Conservation (phyloP, 2,113 vertebrate genomes). For the Lagenorhynchus albirostris region DNA sequence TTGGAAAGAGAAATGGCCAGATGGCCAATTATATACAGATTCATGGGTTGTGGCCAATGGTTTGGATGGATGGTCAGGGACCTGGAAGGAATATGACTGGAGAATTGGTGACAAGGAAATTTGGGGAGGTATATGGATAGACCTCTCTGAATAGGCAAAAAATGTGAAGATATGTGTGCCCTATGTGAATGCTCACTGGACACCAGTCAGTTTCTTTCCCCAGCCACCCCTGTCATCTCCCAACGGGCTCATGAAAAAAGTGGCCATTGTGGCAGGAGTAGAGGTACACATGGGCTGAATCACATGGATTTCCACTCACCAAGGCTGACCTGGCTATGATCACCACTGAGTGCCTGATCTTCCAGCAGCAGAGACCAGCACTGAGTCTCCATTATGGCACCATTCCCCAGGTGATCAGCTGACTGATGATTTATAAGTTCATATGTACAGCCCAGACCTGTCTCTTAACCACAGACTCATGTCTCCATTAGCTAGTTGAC, state of each 20-base stretch:
- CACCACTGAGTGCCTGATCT: neutral
- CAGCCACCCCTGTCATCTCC: neutral
- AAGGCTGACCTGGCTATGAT: neutral
- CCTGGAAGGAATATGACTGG: neutral
- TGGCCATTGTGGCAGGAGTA: neutral
- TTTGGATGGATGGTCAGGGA: neutral
- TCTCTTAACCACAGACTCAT: neutral
- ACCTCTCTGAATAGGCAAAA: neutral
- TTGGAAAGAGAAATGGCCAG: neutral
- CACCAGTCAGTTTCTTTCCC: neutral
- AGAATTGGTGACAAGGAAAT: neutral
- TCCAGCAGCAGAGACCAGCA: neutral
- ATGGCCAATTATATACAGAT: fast-evolving
- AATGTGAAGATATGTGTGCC: neutral
- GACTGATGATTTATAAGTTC: neutral
- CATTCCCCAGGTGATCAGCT: neutral
- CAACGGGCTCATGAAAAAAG: neutral
- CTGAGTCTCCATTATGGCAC: neutral
- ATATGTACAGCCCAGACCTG: neutral
- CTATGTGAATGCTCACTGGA: neutral
- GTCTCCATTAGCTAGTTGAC: neutral
- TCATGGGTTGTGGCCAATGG: neutral
- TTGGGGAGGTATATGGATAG: neutral
- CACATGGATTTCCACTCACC: neutral
- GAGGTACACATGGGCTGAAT: neutral